phyloP scores from a whole-genome alignment of 2,113 vertebrate genomes.

The Camelus bactrianus region DNA sequence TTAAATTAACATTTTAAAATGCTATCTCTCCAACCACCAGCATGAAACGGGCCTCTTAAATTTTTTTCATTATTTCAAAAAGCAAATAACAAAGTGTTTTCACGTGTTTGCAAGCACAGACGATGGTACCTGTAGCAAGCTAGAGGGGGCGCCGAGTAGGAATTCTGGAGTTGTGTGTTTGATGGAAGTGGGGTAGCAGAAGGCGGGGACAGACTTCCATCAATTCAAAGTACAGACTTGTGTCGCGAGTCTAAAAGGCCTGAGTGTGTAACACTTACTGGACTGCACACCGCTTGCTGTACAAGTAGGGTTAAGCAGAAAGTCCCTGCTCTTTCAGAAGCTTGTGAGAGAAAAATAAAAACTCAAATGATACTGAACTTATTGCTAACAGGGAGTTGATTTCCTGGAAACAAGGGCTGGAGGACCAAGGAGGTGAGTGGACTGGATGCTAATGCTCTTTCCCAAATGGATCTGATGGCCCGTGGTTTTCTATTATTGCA shows the following conservation, averaged over 20 bases:
- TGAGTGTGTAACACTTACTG: neutral
- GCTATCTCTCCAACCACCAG: neutral
- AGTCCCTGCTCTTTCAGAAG: conserved; percentile 22
- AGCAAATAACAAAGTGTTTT: conserved; percentile 1
- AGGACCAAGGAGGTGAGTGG: neutral
- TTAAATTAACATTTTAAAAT: neutral
- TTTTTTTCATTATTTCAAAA: neutral
- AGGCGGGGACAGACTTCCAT: neutral
- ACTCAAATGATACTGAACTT: conserved; percentile 36
- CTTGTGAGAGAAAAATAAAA: conserved; percentile 61
- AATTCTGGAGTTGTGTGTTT: neutral
- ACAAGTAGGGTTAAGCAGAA: neutral
- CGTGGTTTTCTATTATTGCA: conserved; percentile 66
- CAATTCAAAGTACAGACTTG: neutral
- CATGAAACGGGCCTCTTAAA: neutral
- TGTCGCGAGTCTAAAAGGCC: neutral
- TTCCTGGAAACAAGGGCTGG: conserved; percentile 71
- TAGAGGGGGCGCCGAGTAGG: neutral
- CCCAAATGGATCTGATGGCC: conserved; percentile 73
- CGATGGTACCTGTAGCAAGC: neutral
- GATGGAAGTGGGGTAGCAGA: neutral
- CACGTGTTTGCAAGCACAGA: neutral
- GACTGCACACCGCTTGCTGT: neutral
- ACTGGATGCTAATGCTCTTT: conserved; percentile 60
- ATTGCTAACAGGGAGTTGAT: conserved; percentile 57